A percentile compares a stretch with the other conserved stretches of the same genome.
Conservation (phyloP, 2,888 invertebrate genomes). For the Cyclophora albipunctata region DNA sequence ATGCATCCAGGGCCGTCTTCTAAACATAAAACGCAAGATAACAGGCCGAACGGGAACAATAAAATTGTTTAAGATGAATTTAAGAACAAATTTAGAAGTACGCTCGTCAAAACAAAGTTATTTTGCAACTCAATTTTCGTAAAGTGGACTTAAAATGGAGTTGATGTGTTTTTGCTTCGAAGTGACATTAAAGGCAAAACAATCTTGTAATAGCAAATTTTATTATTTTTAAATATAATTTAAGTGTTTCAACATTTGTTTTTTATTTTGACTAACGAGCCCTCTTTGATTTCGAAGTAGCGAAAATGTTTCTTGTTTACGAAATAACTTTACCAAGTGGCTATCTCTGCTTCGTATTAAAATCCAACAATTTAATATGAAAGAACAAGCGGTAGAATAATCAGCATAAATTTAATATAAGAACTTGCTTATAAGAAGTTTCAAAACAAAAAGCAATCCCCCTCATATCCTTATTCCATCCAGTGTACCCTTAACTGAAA, state of each 20-base stretch:
- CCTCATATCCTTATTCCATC: slow-evolving; percentile 13
- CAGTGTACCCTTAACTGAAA: slow-evolving; percentile 30
- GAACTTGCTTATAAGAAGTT: too few relatives aligned
- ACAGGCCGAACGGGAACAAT: slow-evolving; percentile 8
- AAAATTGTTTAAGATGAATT: slow-evolving; percentile 8
- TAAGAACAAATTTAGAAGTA: slow-evolving; percentile 1
- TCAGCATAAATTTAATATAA: too few relatives aligned
- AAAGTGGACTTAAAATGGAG: slow-evolving; percentile 1
- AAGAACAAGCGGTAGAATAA: too few relatives aligned
- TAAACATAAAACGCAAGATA: slow-evolving; percentile 10
- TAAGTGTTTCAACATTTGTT: too few relatives aligned
- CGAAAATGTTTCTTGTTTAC: too few relatives aligned
- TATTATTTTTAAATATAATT: too few relatives aligned
- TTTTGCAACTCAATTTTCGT: slow-evolving; percentile 5
- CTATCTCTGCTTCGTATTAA: too few relatives aligned
- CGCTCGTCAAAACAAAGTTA: slow-evolving; percentile 6
- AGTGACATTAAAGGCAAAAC: background rate
- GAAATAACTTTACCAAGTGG: too few relatives aligned
- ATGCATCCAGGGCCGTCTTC: slow-evolving; percentile 16
- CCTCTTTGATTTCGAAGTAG: too few relatives aligned
- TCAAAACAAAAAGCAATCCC: slow-evolving; percentile 4
- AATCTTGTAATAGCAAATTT: too few relatives aligned
- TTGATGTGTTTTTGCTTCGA: slow-evolving; percentile 1
- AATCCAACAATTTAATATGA: too few relatives aligned
- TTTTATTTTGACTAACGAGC: too few relatives aligned